Conservation (phyloP, 1,140 invertebrate genomes). For the Zelostemma sp. region DNA sequence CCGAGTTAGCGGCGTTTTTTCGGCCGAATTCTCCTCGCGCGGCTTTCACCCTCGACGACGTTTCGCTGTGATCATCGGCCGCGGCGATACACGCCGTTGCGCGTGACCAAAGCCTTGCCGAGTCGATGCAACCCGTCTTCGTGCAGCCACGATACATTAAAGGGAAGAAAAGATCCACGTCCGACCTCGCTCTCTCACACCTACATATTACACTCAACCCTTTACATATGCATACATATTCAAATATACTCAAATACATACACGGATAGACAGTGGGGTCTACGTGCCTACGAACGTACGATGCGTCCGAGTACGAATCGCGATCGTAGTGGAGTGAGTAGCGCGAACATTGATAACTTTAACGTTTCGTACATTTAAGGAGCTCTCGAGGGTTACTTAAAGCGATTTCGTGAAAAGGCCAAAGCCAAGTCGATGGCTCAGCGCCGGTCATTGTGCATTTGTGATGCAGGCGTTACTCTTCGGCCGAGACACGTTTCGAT, state of each 20-base stretch:
- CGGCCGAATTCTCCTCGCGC: constrained; percentile 7
- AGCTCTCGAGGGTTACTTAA: no score
- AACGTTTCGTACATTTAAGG: neutral
- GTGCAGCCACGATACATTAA: constrained; percentile 6
- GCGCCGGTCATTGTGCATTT: neutral
- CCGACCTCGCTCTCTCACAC: neutral
- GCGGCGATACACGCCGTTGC: constrained; percentile 29
- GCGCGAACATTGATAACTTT: neutral
- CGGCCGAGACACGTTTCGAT: constrained; percentile 5
- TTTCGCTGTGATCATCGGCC: neutral
- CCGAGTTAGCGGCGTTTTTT: constrained; percentile 6
- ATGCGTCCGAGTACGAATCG: neutral
- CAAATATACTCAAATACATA: constrained; percentile 13
- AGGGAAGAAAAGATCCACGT: neutral
- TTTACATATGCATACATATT: constrained; percentile 6
- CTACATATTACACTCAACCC: neutral
- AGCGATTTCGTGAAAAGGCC: no score
- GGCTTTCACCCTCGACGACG: constrained; percentile 15
- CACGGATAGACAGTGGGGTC: constrained; percentile 10
- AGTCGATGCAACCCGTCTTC: constrained; percentile 32
- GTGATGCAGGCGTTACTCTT: neutral
- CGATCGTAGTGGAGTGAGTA: neutral
- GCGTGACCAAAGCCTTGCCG: constrained; percentile 55
- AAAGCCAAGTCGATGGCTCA: constrained; percentile 4
- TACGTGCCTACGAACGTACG: constrained; percentile 5